Evolutionary conservation across 2,113 vertebrate species (phyloP).

Genomic region (Dicrurus megarhynchus): DNA sequence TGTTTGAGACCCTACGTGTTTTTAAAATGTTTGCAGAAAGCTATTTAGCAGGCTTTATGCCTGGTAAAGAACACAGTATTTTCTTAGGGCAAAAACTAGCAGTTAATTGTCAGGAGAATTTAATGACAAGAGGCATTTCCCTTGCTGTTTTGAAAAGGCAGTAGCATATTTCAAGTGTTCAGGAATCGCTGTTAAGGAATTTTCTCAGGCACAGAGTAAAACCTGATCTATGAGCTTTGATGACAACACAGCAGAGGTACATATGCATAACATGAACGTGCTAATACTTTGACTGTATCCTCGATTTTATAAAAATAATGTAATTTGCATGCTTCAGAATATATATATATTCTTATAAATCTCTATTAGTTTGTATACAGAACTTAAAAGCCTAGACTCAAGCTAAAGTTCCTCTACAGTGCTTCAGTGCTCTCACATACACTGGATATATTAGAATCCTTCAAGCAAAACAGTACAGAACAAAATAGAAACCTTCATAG

Average conservation of each 20-base stretch:
- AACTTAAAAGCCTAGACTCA: background rate
- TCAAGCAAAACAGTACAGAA: conserved; percentile 19
- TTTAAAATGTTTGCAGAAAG: background rate
- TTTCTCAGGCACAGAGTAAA: background rate
- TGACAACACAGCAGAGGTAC: background rate
- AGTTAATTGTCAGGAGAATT: background rate
- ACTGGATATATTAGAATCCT: background rate
- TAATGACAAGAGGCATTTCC: background rate
- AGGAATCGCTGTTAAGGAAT: background rate
- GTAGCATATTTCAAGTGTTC: background rate
- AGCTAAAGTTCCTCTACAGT: background rate
- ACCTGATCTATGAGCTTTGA: background rate
- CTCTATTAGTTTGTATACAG: background rate
- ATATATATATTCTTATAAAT: background rate
- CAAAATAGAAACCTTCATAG: conserved; percentile 20
- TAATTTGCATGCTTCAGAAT: background rate
- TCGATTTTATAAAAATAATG: background rate
- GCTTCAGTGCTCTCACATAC: background rate
- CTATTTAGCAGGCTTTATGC: background rate
- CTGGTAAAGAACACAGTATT: background rate
- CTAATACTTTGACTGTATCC: background rate
- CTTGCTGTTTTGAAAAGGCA: background rate
- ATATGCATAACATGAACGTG: background rate
- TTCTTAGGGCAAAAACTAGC: background rate
- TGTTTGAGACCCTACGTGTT: background rate